These are phyloP conservation scores for Zophobas atratus DNA, from an alignment of 1,140 invertebrate species.

Conservation along the genomic window DNA sequence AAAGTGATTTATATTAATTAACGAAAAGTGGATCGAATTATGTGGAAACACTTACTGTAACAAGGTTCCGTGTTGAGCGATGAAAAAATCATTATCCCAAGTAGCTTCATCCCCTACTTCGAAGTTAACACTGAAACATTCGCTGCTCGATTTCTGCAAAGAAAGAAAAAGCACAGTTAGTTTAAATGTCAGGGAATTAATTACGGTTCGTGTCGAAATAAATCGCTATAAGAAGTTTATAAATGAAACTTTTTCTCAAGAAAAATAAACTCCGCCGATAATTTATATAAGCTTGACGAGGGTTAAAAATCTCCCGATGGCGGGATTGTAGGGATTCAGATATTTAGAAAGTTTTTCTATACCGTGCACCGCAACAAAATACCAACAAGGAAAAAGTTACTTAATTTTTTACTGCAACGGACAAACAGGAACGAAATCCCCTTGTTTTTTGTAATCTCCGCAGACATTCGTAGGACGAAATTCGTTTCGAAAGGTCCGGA, in stretches of 20 bases:
- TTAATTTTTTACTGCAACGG: constrained; percentile 2
- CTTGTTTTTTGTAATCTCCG: constrained; percentile 25
- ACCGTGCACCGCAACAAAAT: background rate
- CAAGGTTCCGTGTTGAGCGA: constrained; percentile 78
- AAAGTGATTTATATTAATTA: constrained; percentile 32
- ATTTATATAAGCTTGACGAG: constrained; percentile 8
- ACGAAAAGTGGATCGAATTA: constrained; percentile 17
- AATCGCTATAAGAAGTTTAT: constrained; percentile 1
- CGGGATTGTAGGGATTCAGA: background rate
- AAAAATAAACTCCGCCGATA: constrained; percentile 1
- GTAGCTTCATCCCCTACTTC: constrained; percentile 73
- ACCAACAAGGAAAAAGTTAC: constrained; percentile 23
- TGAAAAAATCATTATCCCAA: constrained; percentile 77
- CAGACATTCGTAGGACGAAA: constrained; percentile 8
- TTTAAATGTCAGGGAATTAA: constrained; percentile 5
- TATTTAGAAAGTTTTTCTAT: background rate
- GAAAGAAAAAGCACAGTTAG: constrained; percentile 47
- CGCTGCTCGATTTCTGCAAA: constrained; percentile 80
- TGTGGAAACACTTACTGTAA: constrained; percentile 75
- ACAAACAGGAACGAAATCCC: background rate
- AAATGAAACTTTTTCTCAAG: constrained; percentile 6
- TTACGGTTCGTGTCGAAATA: constrained; percentile 10
- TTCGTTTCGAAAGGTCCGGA: background rate
- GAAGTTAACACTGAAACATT: constrained; percentile 84
- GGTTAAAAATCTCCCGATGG: constrained; percentile 33